Evolutionary conservation across 1,140 invertebrate species (phyloP), one percentile per base, ranked within the genome.

Genomic region (Spodoptera litura): DNA sequence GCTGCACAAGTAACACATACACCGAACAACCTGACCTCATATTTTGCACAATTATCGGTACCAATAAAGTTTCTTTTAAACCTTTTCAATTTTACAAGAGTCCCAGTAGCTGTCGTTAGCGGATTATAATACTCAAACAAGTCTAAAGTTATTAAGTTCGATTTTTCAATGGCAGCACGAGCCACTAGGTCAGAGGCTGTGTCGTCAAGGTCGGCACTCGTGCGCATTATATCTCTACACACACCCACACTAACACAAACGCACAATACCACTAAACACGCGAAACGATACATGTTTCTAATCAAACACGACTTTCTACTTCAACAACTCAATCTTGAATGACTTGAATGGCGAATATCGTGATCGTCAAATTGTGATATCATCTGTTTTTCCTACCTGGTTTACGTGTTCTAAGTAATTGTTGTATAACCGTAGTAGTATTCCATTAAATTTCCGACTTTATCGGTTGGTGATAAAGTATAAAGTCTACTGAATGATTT

Each of bases 221-320:
- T 31, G 13, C 31, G 58, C 27, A 4, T 59, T 27, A 59, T 25
- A 11, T 31, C 27, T 25, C 31, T 25, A 59, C 25, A 59, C 12
- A 59, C 27, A 27, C 27, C 31, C 25, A 59, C 25, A 59, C 58
- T 13, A 4, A 25, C 58, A 27, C 58, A 59, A 25, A 12, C 58
- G 27, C 58, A 59, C 58, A 59, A 31, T 15, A 59, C 25, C 11
- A 59, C 10, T 31, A 59, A 12, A 59, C 31, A 31, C 13, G 31
- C 31, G 25, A 59, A 31, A 59, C 27, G 58, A 59, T 59, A 11
- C 58, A 59, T 59, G n/a, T 31, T 44, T 44, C 5, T 59, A 58
- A 27, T 20, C 13, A 27, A 59, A 59, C 58, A 31, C 58, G 58
- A 59, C 25, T 59, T 59, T 59, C 58, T 31, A 3, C 27, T 27